Conservation (phyloP, 1,140 invertebrate genomes). For the Halictus rubicundus region DNA sequence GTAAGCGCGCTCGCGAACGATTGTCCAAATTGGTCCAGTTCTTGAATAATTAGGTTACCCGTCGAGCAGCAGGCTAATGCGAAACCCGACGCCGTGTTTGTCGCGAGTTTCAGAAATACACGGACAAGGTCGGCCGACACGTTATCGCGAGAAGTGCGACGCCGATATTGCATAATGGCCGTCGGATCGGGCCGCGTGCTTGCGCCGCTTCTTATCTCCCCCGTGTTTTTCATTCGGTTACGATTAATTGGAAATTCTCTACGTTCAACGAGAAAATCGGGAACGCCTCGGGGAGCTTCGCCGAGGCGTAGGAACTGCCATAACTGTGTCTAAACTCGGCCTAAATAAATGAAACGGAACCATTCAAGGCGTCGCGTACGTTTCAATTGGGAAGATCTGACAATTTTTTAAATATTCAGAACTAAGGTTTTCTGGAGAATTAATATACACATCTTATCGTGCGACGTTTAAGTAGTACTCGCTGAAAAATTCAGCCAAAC, state of each 20-base stretch:
- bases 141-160: constrained; percentile 18
- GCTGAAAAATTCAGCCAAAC: no score
- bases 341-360: no score
- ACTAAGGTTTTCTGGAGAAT: no score
- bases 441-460: no score
- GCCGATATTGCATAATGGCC: constrained; percentile 33
- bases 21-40: constrained; percentile 38
- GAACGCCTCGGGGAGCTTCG: background rate
- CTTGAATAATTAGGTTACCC: constrained; percentile 48
- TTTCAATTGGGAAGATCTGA: no score
- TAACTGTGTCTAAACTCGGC: no score
- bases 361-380: no score
- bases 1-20: background rate
- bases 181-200: background rate
- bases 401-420: no score
- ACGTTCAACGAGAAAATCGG: background rate
- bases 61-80: constrained; percentile 29
- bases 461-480: no score
- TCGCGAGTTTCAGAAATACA: constrained; percentile 31
- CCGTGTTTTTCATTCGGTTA: background rate
- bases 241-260: background rate
- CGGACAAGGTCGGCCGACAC: constrained; percentile 28
- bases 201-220: constrained; percentile 1
- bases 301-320: no score
- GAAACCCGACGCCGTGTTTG: constrained; percentile 44